Percentiles rank a stretch among this genome's conserved stretches.
These are phyloP conservation scores for Plagodis pulveraria DNA, from an alignment of 2,888 invertebrate genomes.

Conservation along the genomic window DNA sequence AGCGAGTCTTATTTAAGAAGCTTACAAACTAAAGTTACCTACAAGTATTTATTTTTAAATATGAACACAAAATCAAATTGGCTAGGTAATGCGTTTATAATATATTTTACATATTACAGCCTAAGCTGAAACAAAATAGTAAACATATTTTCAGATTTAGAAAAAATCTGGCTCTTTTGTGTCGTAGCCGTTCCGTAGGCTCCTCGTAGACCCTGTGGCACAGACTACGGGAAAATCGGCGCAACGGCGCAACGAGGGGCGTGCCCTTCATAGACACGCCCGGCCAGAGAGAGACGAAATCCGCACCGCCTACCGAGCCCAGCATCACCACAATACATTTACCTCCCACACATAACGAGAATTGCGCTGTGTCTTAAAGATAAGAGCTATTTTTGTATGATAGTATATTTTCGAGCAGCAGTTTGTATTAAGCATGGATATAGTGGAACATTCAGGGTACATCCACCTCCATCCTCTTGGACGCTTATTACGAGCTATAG, in stretches of 20 bases:
- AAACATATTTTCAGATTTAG: too few species aligned
- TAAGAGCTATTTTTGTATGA: conserved; percentile 52
- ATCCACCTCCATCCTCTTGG: conserved; percentile 59
- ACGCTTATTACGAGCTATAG: conserved; percentile 69
- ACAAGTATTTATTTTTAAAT: too few species aligned
- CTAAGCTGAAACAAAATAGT: too few species aligned
- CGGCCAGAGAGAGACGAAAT: conserved; percentile 62
- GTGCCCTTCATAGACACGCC: conserved; percentile 71
- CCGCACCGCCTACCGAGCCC: conserved; percentile 70
- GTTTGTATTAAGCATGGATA: conserved; percentile 31
- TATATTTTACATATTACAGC: too few species aligned
- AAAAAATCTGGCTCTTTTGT: background rate
- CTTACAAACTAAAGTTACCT: too few species aligned
- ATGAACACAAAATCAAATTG: too few species aligned
- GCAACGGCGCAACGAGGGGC: conserved; percentile 57
- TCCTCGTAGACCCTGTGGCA: conserved; percentile 39
- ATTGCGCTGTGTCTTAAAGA: conserved; percentile 28
- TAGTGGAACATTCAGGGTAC: conserved; percentile 52
- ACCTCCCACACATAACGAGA: conserved; percentile 1
- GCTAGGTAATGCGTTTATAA: too few species aligned
- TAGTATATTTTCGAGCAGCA: conserved; percentile 6
- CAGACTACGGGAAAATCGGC: conserved; percentile 45
- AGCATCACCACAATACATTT: conserved; percentile 44
- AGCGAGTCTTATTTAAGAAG: too few species aligned
- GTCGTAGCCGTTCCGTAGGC: conserved; percentile 28